Base-by-base conservation (phyloP, 1,140 invertebrate genomes). In the Calliphora vicina region DNA sequence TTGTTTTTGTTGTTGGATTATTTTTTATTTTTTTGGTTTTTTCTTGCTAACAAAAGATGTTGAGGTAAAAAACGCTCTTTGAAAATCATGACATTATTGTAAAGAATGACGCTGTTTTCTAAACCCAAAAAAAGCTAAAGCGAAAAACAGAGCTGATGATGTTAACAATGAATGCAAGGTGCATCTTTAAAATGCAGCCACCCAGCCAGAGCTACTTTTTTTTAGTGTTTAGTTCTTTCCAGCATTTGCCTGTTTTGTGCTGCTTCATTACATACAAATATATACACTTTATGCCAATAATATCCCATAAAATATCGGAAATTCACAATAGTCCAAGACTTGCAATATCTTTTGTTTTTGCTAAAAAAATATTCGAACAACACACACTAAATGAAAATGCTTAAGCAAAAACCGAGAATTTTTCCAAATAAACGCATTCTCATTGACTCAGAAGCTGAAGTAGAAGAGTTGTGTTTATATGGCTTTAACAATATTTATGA, bases 301-400 rank as follows among this genome's bases (percentile, higher is more conserved):
- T 88, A 87, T 89, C 87, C 88, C 88, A 89, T 89, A 89, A 89
- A 88, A 84, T 88, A 87, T 89, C 87, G 88, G 76, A 86, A 86
- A 88, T 78, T 82, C 81, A 82, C 81, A 82, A 82, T 82, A 45
- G 67, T 17, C 74, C 42, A 78, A 45, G 74, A 43, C 35, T 23
- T 78, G 4, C 23, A 13, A 35, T 74, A 29, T 29, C 26, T 74
- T 43, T 45, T 13, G 29, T 25, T 20, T 43, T 74, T 8, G 26
- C 27, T 35, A 35, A 6, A 35, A 35, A 74, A 17, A 35, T 74
- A 15, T 9, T 35, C 17, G 26, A 17, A 29, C 13, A 74, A 74
- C 27, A 26, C 29, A 17, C 71, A 74, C 35, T 35, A 35, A 35
- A 35, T 35, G 35, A 74, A 35, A 74, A 74, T 35, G 72, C 25